These are phyloP conservation scores for Hermaeophaga mercurialis DNA, from an alignment of 2,888 invertebrate genomes.

Conservation along the genomic window DNA sequence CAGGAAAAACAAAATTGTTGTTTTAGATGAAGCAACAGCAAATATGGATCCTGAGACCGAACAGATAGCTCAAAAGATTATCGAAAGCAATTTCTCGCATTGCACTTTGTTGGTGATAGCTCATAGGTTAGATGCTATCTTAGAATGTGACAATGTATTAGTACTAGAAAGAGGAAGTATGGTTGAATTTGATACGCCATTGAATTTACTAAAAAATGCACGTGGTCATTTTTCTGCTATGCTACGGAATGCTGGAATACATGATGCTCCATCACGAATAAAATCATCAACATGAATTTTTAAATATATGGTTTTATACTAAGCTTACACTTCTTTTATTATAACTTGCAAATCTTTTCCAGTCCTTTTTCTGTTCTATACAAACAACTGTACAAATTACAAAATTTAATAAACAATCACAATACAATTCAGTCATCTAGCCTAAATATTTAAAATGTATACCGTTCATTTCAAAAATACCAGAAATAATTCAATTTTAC, in stretches of 20 bases:
- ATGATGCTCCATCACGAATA: not conserved
- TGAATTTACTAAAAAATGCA: conserved; percentile 61
- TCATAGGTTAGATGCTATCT: conserved; percentile 59
- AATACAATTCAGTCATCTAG: too few species aligned
- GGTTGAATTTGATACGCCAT: conserved; percentile 45
- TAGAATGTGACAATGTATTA: conserved; percentile 59
- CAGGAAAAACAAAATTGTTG: conserved; percentile 59
- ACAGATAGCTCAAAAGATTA: conserved; percentile 60
- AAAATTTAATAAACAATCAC: too few species aligned
- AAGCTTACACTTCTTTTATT: too few species aligned
- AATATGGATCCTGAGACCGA: conserved; percentile 64
- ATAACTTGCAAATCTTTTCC: too few species aligned
- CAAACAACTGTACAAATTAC: too few species aligned
- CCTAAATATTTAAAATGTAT: too few species aligned
- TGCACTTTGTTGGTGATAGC: conserved; percentile 63
- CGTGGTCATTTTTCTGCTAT: conserved; percentile 68
- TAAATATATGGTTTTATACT: too few species aligned
- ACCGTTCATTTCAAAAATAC: too few species aligned
- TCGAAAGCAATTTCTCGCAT: conserved; percentile 59
- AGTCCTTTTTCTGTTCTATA: too few species aligned
- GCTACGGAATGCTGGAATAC: conserved; percentile 69
- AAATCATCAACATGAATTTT: not conserved
- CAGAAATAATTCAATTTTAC: too few species aligned
- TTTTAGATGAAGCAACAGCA: conserved; percentile 65
- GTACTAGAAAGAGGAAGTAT: conserved; percentile 60